Base-by-base conservation (phyloP, 2,888 invertebrate genomes). In the Lithophane socia region DNA sequence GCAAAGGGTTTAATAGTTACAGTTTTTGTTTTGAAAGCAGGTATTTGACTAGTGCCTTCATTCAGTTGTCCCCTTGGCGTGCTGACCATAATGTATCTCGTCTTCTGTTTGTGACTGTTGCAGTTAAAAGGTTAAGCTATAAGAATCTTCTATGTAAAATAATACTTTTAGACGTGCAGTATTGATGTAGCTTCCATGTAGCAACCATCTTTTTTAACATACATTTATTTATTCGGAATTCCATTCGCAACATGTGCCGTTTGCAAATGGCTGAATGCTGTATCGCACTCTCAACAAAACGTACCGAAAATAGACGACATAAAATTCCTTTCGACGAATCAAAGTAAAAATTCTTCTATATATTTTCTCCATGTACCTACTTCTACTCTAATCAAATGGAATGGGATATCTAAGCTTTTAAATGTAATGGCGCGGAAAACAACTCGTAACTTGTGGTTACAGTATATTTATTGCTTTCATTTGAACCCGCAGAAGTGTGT, bases 401-500 rank as follows among this genome's bases (percentile, higher is more conserved):
- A 83, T 77, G 66, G 70, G 54, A 42, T 63, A 52, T 63, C 70
- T 64, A 56, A 71, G 67, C 83, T 77, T 66, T 83, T 83, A 70
- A 80, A 68, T 49, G 56, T 71, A 83, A 80, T 60, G 72, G 42
- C n/a, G 64, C 44, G 63, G 73, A 70, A 76, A 83, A 73, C 54
- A 81, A 71, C 70, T 37, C 69, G 73, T 85, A 76, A 85, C 73
- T 81, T 73, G 66, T 77, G 60, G 76, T 81, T 85, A 85, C 73
- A 54, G 73, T 81, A 21, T 85, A 85, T 83, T 81, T 85, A 85
- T 83, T 56, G 60, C 69, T 73, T 72, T 85, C 73, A 85, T 83
- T 83, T 85, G 66, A 61, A 73, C 67, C 60, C 58, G 29, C 42
- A 70, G 52, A 63, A 70, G 81, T 64, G 73, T 52, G 52, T 63